These are phyloP conservation scores for Epinephelus lanceolatus DNA, from an alignment of 2,113 vertebrate genomes.

Conservation along the genomic window DNA sequence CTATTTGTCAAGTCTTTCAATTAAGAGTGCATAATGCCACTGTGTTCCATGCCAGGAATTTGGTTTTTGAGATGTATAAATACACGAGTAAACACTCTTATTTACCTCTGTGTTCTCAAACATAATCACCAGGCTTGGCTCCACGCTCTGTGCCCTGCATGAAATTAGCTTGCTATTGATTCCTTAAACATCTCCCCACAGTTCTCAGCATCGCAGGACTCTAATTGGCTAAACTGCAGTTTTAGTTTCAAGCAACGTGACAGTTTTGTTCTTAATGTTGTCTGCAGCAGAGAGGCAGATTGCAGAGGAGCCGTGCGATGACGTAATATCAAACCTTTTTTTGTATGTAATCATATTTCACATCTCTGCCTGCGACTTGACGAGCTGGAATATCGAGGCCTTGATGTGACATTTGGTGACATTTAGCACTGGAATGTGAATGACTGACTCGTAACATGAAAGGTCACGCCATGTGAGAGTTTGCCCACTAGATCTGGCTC, in stretches of 20 bases:
- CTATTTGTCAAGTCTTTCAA: conserved; percentile 79
- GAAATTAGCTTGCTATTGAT: conserved; percentile 78
- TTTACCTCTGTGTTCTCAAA: conserved; percentile 70
- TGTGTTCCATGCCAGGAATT: conserved; percentile 57
- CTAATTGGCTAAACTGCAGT: conserved; percentile 58
- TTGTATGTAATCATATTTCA: conserved; percentile 50
- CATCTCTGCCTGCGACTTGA: conserved; percentile 34
- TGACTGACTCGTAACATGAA: conserved; percentile 69
- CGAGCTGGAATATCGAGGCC: conserved; percentile 39
- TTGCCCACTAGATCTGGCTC: conserved; percentile 57
- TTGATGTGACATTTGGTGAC: conserved; percentile 81
- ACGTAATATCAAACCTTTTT: conserved; percentile 12
- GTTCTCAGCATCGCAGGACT: conserved; percentile 41
- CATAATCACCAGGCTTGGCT: conserved; percentile 74
- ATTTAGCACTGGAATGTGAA: conserved; percentile 75
- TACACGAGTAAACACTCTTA: conserved; percentile 73
- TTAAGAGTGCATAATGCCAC: conserved; percentile 63
- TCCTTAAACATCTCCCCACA: conserved; percentile 57
- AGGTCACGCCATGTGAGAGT: conserved; percentile 68
- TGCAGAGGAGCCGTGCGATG: conserved; percentile 9
- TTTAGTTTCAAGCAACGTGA: conserved; percentile 45
- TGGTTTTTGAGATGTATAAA: conserved; percentile 72
- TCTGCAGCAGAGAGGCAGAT: conserved; percentile 19
- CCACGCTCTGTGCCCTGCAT: conserved; percentile 69
- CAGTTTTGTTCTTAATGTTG: conserved; percentile 31